Percentiles rank a stretch among this genome's conserved stretches.
Conservation (phyloP, 2,113 vertebrate species). For the Fukomys damarensis region DNA sequence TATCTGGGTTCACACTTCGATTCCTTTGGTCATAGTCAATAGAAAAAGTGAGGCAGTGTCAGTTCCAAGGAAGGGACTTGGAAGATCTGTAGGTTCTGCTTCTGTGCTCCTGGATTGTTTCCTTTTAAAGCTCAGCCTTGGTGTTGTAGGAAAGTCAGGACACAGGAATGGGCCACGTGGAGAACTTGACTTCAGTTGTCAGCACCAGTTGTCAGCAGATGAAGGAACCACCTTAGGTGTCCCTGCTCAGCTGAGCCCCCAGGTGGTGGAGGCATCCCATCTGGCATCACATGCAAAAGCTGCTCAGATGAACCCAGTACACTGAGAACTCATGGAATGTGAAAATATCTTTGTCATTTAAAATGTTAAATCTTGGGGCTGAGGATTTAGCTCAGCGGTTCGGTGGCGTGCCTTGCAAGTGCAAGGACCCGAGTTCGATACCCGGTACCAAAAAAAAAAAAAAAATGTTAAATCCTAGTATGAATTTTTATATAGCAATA, state of each 20-base stretch:
- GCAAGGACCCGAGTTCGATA: too few species aligned
- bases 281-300: not conserved
- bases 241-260: not conserved
- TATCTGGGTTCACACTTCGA: not conserved
- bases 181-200: not conserved
- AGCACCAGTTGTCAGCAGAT: not conserved
- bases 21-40: not conserved
- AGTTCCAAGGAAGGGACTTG: not conserved
- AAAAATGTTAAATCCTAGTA: too few species aligned
- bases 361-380: not conserved
- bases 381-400: too few species aligned
- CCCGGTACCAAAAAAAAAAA: too few species aligned
- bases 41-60: not conserved
- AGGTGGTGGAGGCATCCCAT: too few species aligned
- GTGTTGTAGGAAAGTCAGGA: not conserved
- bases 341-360: not conserved
- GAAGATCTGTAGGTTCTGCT: not conserved
- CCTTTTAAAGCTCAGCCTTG: not conserved
- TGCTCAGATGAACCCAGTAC: not conserved
- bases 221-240: not conserved
- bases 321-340: not conserved
- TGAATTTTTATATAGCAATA: not conserved
- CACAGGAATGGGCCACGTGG: not conserved
- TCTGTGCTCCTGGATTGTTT: not conserved
- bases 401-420: too few species aligned